A percentile compares a stretch with the other conserved stretches of the same genome.
phyloP scores from a whole-genome alignment of 1,140 invertebrate genomes.

The Zophobas morio region DNA sequence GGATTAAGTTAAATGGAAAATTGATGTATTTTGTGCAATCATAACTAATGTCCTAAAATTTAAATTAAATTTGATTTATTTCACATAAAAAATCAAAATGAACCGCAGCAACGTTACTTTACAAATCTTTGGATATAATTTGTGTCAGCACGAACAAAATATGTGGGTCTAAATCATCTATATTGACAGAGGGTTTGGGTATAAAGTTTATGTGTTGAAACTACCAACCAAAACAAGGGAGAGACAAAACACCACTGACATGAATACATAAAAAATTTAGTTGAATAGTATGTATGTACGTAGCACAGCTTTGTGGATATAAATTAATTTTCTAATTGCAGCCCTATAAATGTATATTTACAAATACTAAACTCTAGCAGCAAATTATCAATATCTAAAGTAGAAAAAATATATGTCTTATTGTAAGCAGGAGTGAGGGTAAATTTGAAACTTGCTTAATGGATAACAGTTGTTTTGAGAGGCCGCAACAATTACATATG shows the following conservation, averaged over 20 bases:
- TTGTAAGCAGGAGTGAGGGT: too few relatives aligned
- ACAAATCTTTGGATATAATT: neutral
- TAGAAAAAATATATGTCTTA: too few relatives aligned
- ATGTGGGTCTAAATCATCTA: constrained; percentile 9
- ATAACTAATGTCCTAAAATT: neutral
- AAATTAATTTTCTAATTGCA: too few relatives aligned
- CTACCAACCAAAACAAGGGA: constrained; percentile 12
- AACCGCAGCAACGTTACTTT: neutral
- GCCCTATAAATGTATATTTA: too few relatives aligned
- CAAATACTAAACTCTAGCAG: too few relatives aligned
- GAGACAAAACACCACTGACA: constrained; percentile 8
- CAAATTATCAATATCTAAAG: too few relatives aligned
- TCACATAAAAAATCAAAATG: constrained; percentile 1
- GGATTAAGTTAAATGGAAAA: too few relatives aligned
- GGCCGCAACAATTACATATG: too few relatives aligned
- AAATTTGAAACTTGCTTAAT: too few relatives aligned
- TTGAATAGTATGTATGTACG: constrained; percentile 2
- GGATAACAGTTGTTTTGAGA: too few relatives aligned
- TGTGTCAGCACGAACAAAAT: constrained; percentile 13
- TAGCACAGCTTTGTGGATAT: neutral
- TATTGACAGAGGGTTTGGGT: constrained; percentile 5
- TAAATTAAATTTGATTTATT: constrained; percentile 1
- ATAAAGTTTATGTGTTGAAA: constrained; percentile 3
- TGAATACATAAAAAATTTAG: neutral
- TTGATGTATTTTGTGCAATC: too few relatives aligned